Percentiles rank a stretch among this genome's conserved stretches.
phyloP scores from a whole-genome alignment of 2,888 invertebrate genomes.

The Eupithecia dodoneata region DNA sequence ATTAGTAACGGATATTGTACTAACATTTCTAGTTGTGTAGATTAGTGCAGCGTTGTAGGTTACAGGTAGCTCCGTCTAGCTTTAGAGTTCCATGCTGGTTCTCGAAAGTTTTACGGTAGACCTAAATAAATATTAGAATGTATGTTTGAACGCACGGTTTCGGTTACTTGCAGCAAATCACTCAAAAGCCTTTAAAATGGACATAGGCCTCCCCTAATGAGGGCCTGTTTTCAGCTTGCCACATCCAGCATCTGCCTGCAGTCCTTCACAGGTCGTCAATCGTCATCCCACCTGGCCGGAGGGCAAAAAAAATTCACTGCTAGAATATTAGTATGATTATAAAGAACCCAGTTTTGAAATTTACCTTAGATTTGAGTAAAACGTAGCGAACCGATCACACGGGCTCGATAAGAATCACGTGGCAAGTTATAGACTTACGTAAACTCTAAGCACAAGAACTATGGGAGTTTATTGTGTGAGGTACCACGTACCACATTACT shows the following conservation, averaged over 20 bases:
- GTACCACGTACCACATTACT: slow-evolving; percentile 30
- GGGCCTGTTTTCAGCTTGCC: too few relatives aligned
- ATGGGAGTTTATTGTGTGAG: slow-evolving; percentile 8
- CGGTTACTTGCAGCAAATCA: too few relatives aligned
- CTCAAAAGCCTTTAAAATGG: too few relatives aligned
- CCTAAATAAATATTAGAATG: not conserved
- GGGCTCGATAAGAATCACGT: slow-evolving; percentile 71
- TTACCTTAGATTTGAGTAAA: slow-evolving; percentile 30
- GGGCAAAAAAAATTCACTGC: too few relatives aligned
- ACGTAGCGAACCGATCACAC: slow-evolving; percentile 72
- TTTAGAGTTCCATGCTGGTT: not conserved
- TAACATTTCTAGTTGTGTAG: not conserved
- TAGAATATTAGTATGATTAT: not conserved
- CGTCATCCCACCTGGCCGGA: too few relatives aligned
- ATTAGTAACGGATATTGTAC: slow-evolving; percentile 30
- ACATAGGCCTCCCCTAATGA: too few relatives aligned
- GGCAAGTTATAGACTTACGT: slow-evolving; percentile 53
- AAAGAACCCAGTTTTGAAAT: slow-evolving; percentile 13
- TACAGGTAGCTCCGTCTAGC: not conserved
- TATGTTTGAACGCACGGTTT: too few relatives aligned
- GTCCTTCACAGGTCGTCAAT: too few relatives aligned
- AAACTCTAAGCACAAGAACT: slow-evolving; percentile 37
- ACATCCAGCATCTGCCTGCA: too few relatives aligned
- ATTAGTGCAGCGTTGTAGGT: not conserved
- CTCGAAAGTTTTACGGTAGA: not conserved